phyloP scores from a whole-genome alignment of 2,113 vertebrate species.

The Tautogolabrus adspersus region DNA sequence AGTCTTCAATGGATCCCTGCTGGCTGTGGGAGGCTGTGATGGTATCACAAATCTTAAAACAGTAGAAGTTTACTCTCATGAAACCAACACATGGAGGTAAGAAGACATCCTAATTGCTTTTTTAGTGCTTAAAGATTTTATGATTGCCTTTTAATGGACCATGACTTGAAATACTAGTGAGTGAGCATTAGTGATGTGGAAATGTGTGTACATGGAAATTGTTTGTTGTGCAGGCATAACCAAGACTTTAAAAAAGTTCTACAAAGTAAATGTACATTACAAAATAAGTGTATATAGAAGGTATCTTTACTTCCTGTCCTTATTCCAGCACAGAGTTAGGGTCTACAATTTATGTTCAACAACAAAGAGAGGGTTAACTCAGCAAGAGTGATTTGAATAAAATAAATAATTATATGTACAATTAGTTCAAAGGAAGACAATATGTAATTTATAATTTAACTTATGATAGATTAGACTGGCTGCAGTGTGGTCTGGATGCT shows the following conservation, averaged over 20 bases:
- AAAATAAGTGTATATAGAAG: no score
- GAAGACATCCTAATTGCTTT: background rate
- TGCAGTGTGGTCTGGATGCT: background rate
- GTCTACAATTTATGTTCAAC: no score
- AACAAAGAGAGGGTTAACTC: background rate
- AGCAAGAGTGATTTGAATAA: no score
- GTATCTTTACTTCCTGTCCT: no score
- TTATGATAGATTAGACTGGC: background rate
- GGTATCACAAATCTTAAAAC: constrained; percentile 75
- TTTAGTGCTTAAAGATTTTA: background rate
- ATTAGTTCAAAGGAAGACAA: no score
- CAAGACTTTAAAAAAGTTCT: background rate
- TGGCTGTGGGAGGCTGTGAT: constrained; percentile 79
- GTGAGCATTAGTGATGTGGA: background rate
- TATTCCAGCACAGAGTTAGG: no score
- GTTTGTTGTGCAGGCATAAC: background rate
- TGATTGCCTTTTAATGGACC: background rate
- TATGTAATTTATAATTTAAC: background rate
- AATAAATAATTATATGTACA: no score
- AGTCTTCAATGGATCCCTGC: constrained; percentile 69
- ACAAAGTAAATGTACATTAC: no score
- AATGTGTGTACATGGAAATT: background rate
- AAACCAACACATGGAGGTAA: constrained; percentile 80
- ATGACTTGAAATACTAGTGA: background rate
- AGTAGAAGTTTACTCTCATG: constrained; percentile 74